Evolutionary conservation across 2,113 vertebrate species (phyloP), one percentile per base, ranked within the genome.

Genomic region (Epinephelus fuscoguttatus): DNA sequence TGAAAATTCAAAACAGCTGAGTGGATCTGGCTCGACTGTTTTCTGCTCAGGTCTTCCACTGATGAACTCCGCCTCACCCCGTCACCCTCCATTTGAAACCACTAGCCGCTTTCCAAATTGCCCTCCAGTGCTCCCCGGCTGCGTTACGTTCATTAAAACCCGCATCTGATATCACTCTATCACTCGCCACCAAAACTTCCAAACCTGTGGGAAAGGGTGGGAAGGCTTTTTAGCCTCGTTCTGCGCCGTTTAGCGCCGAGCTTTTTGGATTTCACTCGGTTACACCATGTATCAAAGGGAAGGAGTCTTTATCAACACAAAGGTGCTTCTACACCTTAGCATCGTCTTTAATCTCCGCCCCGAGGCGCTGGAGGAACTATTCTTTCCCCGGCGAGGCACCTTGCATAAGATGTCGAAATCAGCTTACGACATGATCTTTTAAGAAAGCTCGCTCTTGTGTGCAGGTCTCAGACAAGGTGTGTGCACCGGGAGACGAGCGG

Each of bases 281-380:
- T 94, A 93, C 92, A 86, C 70, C 92, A 93, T 88, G 82, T 86
- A 93, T 93, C 92, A 93, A 93, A 93, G 87, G 82, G 70, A 88
- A 57, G 23, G 72, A 75, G 88, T 81, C 87, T 91, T 84, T 83
- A 78, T 62, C 74, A 76, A 88, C 91, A 92, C 82, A 93, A 94
- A 92, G 90, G 91, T 92, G 81, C 89, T 57, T 66, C 82, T 91
- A 88, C 90, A 94, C 90, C 93, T 93, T 94, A 76, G 81, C 80
- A 62, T 45, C 71, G 76, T 53, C 91, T 92, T 92, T 92, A 91
- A 91, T 92, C 89, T 91, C 17, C 21, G 64, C 87, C 92, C 86
- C 4, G 80, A 91, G 91, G 91, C 89, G 11, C 62, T 81, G 71
- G 49, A 53, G 79, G 52, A 91, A 88, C 78, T 74, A 83, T 88